phyloP scores from a whole-genome alignment of 2,888 invertebrate species.

The Drosophila niveifrons region DNA sequence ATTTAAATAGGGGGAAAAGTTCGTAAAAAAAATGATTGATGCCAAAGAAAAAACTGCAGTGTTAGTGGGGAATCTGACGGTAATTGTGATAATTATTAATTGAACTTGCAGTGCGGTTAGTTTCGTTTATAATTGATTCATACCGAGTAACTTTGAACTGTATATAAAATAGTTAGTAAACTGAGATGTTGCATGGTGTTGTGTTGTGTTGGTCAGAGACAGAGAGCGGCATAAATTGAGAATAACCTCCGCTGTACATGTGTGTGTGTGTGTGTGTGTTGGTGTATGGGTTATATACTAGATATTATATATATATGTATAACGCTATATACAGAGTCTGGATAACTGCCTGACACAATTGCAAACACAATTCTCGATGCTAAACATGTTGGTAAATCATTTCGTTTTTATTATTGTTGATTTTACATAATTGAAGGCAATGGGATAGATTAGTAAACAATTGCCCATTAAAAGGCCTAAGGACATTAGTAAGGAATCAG shows the following conservation, averaged over 20 bases:
- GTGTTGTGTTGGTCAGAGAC: constrained; percentile 26
- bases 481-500: constrained; percentile 48
- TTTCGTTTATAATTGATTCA: constrained; percentile 17
- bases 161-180: constrained; percentile 49
- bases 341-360: constrained; percentile 19
- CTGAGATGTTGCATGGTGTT: constrained; percentile 31
- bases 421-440: constrained; percentile 38
- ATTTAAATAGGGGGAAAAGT: constrained; percentile 20
- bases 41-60: constrained; percentile 32
- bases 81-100: constrained; percentile 38
- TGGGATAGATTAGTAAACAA: constrained; percentile 71
- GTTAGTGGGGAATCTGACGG: constrained; percentile 26
- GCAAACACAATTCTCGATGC: constrained; percentile 20
- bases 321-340: constrained; percentile 41
- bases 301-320: constrained; percentile 11
- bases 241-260: constrained; percentile 1
- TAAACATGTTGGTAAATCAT: constrained; percentile 44
- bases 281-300: constrained; percentile 37
- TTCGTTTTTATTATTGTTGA: constrained; percentile 48
- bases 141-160: background rate
- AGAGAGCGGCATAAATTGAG: background rate
- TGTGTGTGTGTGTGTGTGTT: background rate
- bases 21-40: constrained; percentile 32
- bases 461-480: constrained; percentile 10
- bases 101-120: constrained; percentile 56